These are phyloP conservation scores for Archivesica marissinica DNA, from an alignment of 1,140 invertebrate species.

Conservation along the genomic window DNA sequence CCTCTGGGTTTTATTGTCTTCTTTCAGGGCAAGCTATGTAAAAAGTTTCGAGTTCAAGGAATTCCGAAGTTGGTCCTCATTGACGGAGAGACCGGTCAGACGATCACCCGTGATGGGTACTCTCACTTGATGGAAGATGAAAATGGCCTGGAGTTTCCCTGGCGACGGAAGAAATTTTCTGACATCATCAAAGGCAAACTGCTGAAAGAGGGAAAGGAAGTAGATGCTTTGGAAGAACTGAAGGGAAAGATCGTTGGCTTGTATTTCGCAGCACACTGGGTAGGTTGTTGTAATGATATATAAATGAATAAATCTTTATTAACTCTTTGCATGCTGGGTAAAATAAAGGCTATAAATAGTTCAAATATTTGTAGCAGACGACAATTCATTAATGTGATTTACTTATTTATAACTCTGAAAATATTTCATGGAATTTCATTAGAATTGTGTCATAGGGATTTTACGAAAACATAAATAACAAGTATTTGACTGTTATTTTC, in stretches of 20 bases:
- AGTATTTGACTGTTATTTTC: no score
- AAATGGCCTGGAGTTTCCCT: conserved; percentile 87
- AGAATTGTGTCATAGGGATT: no score
- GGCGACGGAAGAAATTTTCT: conserved; percentile 86
- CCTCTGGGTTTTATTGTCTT: no score
- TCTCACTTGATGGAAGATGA: conserved; percentile 89
- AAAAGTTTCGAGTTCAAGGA: conserved; percentile 80
- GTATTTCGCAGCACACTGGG: conserved; percentile 94
- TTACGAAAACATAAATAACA: no score
- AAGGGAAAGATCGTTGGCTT: conserved; percentile 88
- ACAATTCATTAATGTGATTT: no score
- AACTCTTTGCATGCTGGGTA: no score
- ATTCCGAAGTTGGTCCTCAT: conserved; percentile 87
- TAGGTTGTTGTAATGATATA: conserved; percentile 77
- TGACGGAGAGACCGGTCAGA: conserved; percentile 86
- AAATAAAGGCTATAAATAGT: no score
- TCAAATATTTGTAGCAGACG: no score
- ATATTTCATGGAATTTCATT: no score
- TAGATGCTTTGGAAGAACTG: conserved; percentile 76
- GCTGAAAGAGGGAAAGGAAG: conserved; percentile 85
- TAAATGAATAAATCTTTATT: no score
- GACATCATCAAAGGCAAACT: conserved; percentile 86
- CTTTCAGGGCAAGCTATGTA: conserved; percentile 77
- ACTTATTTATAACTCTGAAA: no score
- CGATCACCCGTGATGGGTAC: conserved; percentile 87